These are phyloP conservation scores for Temnopleurus reevesii DNA, from an alignment of 53 echinoderm and acorn worm species.

Conservation along the genomic window DNA sequence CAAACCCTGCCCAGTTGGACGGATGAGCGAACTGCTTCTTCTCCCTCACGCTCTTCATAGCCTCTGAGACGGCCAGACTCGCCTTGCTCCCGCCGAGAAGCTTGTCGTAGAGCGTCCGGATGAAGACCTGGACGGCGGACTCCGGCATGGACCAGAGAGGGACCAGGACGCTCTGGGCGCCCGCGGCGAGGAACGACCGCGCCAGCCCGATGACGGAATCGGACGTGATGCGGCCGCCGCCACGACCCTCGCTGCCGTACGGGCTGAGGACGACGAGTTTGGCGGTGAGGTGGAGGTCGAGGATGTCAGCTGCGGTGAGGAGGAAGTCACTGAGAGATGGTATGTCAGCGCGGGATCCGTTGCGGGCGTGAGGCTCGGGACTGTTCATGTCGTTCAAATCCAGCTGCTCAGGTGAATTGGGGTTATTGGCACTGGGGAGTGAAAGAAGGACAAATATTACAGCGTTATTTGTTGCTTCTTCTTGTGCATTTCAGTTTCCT, in stretches of 20 bases:
- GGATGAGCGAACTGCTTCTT: slow-evolving; percentile 90
- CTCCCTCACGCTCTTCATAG: slow-evolving; percentile 89
- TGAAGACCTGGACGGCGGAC: slow-evolving; percentile 80
- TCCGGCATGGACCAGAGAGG: slow-evolving; percentile 96
- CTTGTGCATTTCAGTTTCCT: too few species aligned
- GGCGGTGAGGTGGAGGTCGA: slow-evolving; percentile 88
- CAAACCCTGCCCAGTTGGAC: slow-evolving; percentile 95
- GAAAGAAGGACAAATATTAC: background rate
- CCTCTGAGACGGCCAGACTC: slow-evolving; percentile 84
- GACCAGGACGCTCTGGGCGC: slow-evolving; percentile 95
- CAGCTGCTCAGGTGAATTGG: slow-evolving; percentile 72
- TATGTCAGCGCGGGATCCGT: slow-evolving; percentile 69
- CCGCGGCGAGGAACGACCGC: slow-evolving; percentile 93
- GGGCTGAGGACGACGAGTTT: slow-evolving; percentile 96
- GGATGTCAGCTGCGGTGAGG: slow-evolving; percentile 93
- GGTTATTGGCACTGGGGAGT: slow-evolving; percentile 62
- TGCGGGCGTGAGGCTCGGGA: slow-evolving; percentile 67
- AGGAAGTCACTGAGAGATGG: slow-evolving; percentile 93
- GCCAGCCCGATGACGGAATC: slow-evolving; percentile 88
- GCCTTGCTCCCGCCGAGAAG: slow-evolving; percentile 81
- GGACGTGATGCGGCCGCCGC: slow-evolving; percentile 77
- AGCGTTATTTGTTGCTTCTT: too few species aligned
- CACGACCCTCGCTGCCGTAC: slow-evolving; percentile 78
- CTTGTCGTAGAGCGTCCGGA: slow-evolving; percentile 82
- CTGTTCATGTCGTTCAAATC: slow-evolving; percentile 80